A percentile compares a stretch with the other conserved stretches of the same genome.
These are phyloP conservation scores for Protobothrops flavoviridis DNA, from an alignment of 2,113 vertebrate genomes.

Conservation along the genomic window DNA sequence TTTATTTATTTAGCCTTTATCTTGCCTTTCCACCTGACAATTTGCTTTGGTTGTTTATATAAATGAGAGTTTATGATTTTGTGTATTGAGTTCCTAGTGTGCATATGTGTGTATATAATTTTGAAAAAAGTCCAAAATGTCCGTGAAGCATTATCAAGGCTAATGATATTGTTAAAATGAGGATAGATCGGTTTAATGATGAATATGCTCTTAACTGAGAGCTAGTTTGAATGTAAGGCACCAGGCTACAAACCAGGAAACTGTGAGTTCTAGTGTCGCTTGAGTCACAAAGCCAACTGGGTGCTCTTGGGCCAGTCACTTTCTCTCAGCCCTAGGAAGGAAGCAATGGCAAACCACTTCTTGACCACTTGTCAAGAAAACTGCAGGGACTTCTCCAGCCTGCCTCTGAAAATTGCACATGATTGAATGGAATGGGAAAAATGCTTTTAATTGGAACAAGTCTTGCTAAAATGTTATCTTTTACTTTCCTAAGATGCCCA, in stretches of 20 bases:
- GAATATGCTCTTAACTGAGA: constrained; percentile 62
- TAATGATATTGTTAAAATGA: constrained; percentile 73
- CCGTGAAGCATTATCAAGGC: constrained; percentile 63
- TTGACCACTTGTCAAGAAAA: background rate
- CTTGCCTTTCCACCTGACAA: constrained; percentile 32
- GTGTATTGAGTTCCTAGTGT: constrained; percentile 68
- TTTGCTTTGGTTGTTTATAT: constrained; percentile 69
- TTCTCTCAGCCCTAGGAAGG: background rate
- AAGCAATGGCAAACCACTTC: background rate
- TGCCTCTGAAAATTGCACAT: background rate
- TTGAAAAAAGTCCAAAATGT: constrained; percentile 71
- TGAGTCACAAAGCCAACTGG: background rate
- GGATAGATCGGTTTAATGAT: constrained; percentile 75
- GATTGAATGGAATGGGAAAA: constrained; percentile 55
- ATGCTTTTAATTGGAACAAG: constrained; percentile 72
- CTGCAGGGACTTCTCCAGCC: background rate
- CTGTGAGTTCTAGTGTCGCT: background rate
- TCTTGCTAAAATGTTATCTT: constrained; percentile 71
- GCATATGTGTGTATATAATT: constrained; percentile 68
- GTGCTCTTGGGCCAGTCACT: background rate
- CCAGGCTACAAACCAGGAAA: background rate
- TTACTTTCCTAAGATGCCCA: constrained; percentile 65
- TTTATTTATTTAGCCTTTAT: constrained; percentile 3
- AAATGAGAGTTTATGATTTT: constrained; percentile 64
- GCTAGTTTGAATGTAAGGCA: background rate